phyloP scores from a whole-genome alignment of 1,140 invertebrate genomes.

The Atta colombica region DNA sequence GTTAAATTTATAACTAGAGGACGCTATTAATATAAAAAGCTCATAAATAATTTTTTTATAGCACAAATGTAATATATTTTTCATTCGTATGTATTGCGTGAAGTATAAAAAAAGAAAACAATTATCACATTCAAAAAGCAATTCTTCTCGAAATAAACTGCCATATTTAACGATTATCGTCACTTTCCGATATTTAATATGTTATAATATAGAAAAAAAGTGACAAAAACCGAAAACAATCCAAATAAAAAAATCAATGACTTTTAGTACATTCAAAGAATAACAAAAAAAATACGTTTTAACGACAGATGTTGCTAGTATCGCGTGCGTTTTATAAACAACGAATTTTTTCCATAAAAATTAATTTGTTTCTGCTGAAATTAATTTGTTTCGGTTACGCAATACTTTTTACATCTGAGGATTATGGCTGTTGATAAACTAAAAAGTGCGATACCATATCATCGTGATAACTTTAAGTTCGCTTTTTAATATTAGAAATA shows the following conservation, averaged over 20 bases:
- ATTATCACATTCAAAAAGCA: background rate
- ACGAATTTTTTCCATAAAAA: conserved; percentile 67
- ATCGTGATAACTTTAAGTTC: conserved; percentile 41
- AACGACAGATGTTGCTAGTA: background rate
- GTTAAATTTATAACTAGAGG: conserved; percentile 16
- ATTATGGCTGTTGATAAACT: background rate
- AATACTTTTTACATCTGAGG: conserved; percentile 2
- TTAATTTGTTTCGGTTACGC: background rate
- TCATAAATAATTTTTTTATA: conserved; percentile 11
- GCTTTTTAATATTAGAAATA: conserved; percentile 8
- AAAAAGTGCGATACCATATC: background rate
- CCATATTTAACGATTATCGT: conserved; percentile 53
- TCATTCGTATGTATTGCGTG: background rate
- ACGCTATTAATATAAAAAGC: conserved; percentile 5
- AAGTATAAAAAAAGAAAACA: background rate
- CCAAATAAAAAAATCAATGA: conserved; percentile 17
- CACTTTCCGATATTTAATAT: conserved; percentile 25
- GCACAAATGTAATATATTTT: conserved; percentile 36
- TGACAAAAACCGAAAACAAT: background rate
- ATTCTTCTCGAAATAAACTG: conserved; percentile 35
- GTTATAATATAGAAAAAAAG: background rate
- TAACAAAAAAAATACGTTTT: conserved; percentile 8
- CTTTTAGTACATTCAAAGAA: background rate
- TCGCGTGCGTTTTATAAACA: conserved; percentile 53
- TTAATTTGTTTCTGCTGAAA: conserved; percentile 35